Percentiles rank a stretch among this genome's conserved stretches.
Conservation (phyloP, 2,888 invertebrate species). For the Amphimallon solstitiale region DNA sequence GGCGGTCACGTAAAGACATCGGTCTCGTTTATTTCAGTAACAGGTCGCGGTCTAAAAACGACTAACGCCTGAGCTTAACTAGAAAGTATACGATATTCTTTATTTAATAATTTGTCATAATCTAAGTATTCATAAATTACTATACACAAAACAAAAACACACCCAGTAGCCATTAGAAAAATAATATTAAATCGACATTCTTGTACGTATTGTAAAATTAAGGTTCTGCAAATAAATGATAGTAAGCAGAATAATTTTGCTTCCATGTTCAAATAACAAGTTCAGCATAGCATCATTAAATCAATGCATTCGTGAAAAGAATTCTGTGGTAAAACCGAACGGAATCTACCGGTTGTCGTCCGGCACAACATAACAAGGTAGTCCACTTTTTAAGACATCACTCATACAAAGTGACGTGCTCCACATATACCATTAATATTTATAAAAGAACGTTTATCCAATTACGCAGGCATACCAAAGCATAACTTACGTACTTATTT, state of each 20-base stretch:
- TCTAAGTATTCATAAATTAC: too few relatives aligned
- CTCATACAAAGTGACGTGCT: slow-evolving; percentile 43
- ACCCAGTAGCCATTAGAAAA: too few relatives aligned
- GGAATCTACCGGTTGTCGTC: slow-evolving; percentile 33
- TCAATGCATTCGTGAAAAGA: slow-evolving; percentile 28
- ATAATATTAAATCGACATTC: too few relatives aligned
- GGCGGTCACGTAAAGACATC: too few relatives aligned
- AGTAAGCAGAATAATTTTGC: slow-evolving; percentile 24
- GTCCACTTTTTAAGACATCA: slow-evolving; percentile 38
- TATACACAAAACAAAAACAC: too few relatives aligned
- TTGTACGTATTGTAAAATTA: too few relatives aligned
- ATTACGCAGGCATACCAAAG: slow-evolving; percentile 35
- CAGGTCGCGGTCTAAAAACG: too few relatives aligned
- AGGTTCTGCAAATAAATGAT: neutral
- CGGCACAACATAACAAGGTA: slow-evolving; percentile 39
- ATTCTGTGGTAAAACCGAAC: slow-evolving; percentile 20
- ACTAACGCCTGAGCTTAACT: too few relatives aligned
- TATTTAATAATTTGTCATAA: too few relatives aligned
- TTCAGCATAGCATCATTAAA: slow-evolving; percentile 28
- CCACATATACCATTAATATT: slow-evolving; percentile 44
- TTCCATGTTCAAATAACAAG: slow-evolving; percentile 31
- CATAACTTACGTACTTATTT: slow-evolving; percentile 29
- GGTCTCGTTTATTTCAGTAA: too few relatives aligned
- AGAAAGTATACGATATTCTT: too few relatives aligned
- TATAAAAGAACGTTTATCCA: slow-evolving; percentile 44